Evolutionary conservation across 1,140 invertebrate genomes (phyloP), one percentile per base, ranked within the genome.

Genomic region (Galleria mellonella): DNA sequence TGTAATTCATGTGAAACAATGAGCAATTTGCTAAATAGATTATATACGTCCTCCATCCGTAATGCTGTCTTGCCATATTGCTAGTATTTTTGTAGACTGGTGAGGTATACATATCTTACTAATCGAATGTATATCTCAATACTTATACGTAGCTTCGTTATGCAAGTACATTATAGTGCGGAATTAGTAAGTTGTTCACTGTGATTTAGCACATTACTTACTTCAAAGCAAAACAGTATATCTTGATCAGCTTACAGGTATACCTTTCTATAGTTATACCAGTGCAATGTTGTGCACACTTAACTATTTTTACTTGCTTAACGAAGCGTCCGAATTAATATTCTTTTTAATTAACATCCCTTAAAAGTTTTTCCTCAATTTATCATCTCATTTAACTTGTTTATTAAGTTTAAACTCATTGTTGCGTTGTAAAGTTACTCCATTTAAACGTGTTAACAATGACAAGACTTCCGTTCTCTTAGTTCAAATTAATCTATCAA

Each of bases 21-120:
- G 76, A 81, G 77, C 78, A 72, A 83, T 85, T 83, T 76, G 64
- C 69, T 72, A 78, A 81, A 82, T 77, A 83, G 67, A 82, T 83
- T 77, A 78, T 69, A 73, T 74, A 79, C 77, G 75, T 79, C 75
- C 78, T 82, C 76, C 77, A 82, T 78, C 67, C 61, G 62, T 78
- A 81, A 72, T 79, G 70, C 66, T 77, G 72, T 85, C 82, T 85
- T 85, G 82, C 82, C 82, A 85, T 85, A 74, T 66, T 67, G 61
- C 68, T 78, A 81, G 74, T 70, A 53, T 75, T 73, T 32, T 72
- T 62, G 58, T 77, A 79, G 67, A 65, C 51, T 65, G 71, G 62
- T 62, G 75, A 75, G 67, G 58, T 48, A 39, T 56, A 56, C 17
- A 60, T 69, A 69, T 62, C 66, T 68, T 43, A 50, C 55, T 54